Evolutionary conservation across 2,797 vertebrate species (phyloP), one percentile per base, ranked within the genome.

Genomic region (Gymnoscopelus braueri): DNA sequence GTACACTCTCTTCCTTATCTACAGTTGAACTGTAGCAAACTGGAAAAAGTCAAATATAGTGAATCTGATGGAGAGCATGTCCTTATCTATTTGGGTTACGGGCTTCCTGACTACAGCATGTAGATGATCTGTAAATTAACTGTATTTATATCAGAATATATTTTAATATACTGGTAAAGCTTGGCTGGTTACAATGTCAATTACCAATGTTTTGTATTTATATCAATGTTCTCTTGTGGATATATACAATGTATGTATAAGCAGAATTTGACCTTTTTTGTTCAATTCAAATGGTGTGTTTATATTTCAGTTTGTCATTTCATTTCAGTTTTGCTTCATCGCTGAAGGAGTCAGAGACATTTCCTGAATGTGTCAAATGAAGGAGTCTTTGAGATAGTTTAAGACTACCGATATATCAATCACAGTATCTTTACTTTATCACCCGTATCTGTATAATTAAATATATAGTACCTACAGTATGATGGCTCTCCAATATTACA

Each of bases 161-260:
- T 91, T 89, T 89, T 87, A 89, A 78, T 74, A 73, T 72, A 80
- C 59, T 88, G 88, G 89, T 91, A 90, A 93, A 86, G 85, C 82
- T 89, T 92, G 88, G 84, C 90, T 90, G 87, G 88, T 90, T 88
- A 92, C 88, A 91, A 90, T 88, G 89, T 88, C 84, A 90, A 60
- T 89, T 90, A 89, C 88, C 89, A 63, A 84, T 75, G 74, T 24
- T 2, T 67, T 53, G 26, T 64, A 72, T 88, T 86, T 88, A 83
- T 87, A 69, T 75, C 13, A 79, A 35, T 82, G 75, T 84, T 83
- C 60, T 82, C 69, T 60, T 69, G 81, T 78, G 79, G 79, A 79
- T 72, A 82, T 84, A 73, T 81, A 74, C 75, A 60, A 75, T 47
- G 54, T 19, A 47, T 44, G 39, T 44, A 44, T 44, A 44, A 29